Conservation (phyloP, 2,113 vertebrate species). For the Phycodurus eques region DNA sequence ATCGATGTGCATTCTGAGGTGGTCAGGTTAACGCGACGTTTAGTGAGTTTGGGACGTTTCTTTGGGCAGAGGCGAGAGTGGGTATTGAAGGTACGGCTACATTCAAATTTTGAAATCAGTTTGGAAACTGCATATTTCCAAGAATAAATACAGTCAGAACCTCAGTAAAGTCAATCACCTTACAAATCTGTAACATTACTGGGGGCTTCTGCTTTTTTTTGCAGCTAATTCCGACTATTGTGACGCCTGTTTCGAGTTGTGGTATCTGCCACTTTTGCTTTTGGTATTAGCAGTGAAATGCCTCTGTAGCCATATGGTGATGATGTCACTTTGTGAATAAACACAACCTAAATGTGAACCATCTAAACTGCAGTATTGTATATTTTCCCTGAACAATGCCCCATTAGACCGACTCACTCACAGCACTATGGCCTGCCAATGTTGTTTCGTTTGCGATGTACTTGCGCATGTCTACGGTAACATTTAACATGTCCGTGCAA, state of each 20-base stretch:
- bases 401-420: background rate
- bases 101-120: no score
- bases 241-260: background rate
- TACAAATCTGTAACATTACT: no score
- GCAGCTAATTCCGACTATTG: no score
- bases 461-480: background rate
- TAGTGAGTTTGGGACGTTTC: no score
- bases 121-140: no score
- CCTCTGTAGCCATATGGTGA: background rate
- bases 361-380: background rate
- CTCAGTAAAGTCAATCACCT: no score
- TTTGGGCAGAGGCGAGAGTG: no score
- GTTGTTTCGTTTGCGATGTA: background rate
- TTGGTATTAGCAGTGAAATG: slow-evolving; percentile 4
- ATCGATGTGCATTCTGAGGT: no score
- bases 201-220: no score
- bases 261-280: background rate
- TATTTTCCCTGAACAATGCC: background rate
- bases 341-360: background rate
- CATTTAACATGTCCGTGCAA: background rate
- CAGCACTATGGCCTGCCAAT: background rate
- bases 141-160: no score
- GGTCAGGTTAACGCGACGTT: no score
- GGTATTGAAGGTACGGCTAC: no score
- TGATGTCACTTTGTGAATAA: background rate